Conservation (phyloP, 2,113 vertebrate species). For the Ancistrus triradiatus region DNA sequence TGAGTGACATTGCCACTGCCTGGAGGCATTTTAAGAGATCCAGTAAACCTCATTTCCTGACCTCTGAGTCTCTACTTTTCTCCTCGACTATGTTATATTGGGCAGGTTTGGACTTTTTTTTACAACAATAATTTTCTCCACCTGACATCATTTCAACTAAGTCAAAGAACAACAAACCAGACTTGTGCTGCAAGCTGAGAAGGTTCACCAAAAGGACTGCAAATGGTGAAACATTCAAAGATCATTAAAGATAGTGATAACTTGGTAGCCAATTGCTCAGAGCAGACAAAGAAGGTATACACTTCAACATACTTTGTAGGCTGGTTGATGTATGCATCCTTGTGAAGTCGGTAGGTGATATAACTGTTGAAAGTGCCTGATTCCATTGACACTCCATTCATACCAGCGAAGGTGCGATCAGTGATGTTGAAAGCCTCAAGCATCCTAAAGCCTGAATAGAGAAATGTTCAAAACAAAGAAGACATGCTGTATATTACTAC, state of each 20-base stretch:
- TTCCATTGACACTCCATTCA: conserved; percentile 92
- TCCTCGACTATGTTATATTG: too few species aligned
- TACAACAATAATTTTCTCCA: conserved; percentile 13
- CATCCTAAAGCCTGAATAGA: conserved; percentile 89
- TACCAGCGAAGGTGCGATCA: conserved; percentile 83
- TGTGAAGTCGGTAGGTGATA: conserved; percentile 86
- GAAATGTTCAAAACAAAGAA: not conserved
- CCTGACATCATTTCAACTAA: conserved; percentile 42
- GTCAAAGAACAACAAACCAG: conserved; percentile 48
- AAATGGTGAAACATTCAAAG: conserved; percentile 31
- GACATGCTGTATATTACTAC: too few species aligned
- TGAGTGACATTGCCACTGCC: conserved; percentile 20
- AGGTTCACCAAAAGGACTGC: conserved; percentile 35
- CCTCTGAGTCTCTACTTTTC: conserved; percentile 28
- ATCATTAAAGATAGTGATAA: conserved; percentile 53
- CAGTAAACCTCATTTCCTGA: conserved; percentile 38
- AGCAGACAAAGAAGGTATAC: conserved; percentile 21
- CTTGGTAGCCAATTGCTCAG: conserved; percentile 26
- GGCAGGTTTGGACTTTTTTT: too few species aligned
- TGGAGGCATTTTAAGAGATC: conserved; percentile 37
- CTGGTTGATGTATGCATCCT: conserved; percentile 86
- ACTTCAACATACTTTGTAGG: conserved; percentile 80
- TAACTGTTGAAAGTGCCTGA: conserved; percentile 92
- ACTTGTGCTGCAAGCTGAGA: conserved; percentile 2
- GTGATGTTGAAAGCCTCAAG: conserved; percentile 95